A percentile compares a stretch with the other conserved stretches of the same genome.
These are phyloP conservation scores for Chelonus insularis DNA, from an alignment of 1,140 invertebrate genomes.

Conservation along the genomic window DNA sequence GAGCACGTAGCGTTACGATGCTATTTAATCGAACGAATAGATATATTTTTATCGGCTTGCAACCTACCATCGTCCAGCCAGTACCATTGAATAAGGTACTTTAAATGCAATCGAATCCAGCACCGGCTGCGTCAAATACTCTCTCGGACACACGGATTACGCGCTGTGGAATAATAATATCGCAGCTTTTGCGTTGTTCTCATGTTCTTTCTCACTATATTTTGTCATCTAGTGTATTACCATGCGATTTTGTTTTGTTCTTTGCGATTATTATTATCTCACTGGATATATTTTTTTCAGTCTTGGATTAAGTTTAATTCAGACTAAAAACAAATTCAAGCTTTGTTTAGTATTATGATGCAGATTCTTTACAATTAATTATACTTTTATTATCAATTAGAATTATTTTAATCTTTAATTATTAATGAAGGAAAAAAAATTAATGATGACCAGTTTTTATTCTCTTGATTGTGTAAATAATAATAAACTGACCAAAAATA, in stretches of 20 bases:
- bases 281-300: too few species aligned
- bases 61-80: conserved; percentile 2
- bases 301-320: too few species aligned
- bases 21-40: conserved; percentile 14
- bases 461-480: too few species aligned
- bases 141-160: conserved; percentile 36
- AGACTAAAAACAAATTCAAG: too few species aligned
- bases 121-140: conserved; percentile 42
- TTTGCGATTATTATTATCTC: background rate
- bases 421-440: too few species aligned
- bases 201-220: background rate
- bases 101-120: conserved; percentile 45
- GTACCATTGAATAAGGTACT: conserved; percentile 38
- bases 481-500: too few species aligned
- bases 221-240: conserved; percentile 6
- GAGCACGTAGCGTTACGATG: background rate
- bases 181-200: conserved; percentile 23
- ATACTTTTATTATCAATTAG: too few species aligned
- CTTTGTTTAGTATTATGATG: too few species aligned
- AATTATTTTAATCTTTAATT: too few species aligned
- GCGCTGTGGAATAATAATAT: conserved; percentile 45
- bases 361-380: too few species aligned
- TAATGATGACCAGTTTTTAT: too few species aligned
- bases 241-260: background rate
- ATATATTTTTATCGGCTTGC: conserved; percentile 9